phyloP scores from a whole-genome alignment of 1,140 invertebrate genomes.

The Listronotus oregonensis region DNA sequence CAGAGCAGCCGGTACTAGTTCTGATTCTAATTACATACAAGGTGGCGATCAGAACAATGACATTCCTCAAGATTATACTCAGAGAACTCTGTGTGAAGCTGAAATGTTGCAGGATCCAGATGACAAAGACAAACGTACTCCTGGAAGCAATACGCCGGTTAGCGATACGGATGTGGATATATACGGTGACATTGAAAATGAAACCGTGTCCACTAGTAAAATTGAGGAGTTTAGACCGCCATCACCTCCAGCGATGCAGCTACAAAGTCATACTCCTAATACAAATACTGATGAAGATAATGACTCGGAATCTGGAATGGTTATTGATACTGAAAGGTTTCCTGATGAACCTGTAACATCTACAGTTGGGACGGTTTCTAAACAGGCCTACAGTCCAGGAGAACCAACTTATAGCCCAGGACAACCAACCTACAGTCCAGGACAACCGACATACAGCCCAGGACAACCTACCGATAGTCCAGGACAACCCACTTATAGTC shows the following conservation, averaged over 20 bases:
- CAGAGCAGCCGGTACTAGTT: conserved; percentile 1
- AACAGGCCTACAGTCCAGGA: conserved; percentile 3
- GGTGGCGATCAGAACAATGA: conserved; percentile 35
- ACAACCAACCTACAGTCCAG: conserved; percentile 12
- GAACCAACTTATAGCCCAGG: conserved; percentile 18
- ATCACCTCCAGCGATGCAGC: conserved; percentile 53
- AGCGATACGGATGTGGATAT: conserved; percentile 59
- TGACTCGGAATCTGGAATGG: conserved; percentile 67
- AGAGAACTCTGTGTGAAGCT: conserved; percentile 41
- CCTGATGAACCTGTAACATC: conserved; percentile 36
- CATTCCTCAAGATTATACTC: conserved; percentile 49
- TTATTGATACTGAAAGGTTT: conserved; percentile 65
- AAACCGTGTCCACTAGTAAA: conserved; percentile 53
- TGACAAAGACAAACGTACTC: conserved; percentile 22
- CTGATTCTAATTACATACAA: not conserved
- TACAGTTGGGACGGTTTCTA: conserved; percentile 18
- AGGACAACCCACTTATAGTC: conserved; percentile 3
- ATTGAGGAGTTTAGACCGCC: conserved; percentile 37
- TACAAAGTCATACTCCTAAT: conserved; percentile 18
- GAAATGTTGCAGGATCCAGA: conserved; percentile 27
- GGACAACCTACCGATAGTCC: not conserved
- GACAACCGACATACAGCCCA: conserved; percentile 5
- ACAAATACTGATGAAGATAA: conserved; percentile 56
- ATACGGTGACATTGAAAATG: conserved; percentile 66
- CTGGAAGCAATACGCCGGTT: conserved; percentile 39